These are phyloP conservation scores for Chaetops frenatus DNA, from an alignment of 2,113 vertebrate species.

Conservation along the genomic window DNA sequence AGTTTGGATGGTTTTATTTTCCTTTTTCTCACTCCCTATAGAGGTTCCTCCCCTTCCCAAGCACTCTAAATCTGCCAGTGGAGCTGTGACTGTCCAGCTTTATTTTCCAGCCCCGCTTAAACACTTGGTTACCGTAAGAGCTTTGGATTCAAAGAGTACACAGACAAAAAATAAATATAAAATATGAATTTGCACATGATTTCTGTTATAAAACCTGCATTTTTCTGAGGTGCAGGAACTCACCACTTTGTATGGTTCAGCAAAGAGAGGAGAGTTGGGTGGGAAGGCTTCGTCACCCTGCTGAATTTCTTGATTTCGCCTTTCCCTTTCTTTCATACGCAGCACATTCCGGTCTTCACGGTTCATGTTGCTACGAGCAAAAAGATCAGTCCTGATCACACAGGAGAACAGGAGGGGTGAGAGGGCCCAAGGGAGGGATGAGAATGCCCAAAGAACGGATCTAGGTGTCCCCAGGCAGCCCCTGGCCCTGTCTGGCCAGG, in stretches of 20 bases:
- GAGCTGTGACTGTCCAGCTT: background rate
- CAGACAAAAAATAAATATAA: background rate
- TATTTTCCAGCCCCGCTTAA: background rate
- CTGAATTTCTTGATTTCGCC: conserved; percentile 85
- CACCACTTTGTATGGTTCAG: conserved; percentile 98
- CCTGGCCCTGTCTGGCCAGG: background rate
- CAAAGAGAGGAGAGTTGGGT: conserved; percentile 96
- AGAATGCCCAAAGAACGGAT: background rate
- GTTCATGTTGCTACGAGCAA: conserved; percentile 96
- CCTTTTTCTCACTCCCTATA: background rate
- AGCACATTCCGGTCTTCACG: conserved; percentile 99
- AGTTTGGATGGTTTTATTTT: background rate
- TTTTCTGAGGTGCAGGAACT: conserved; percentile 59
- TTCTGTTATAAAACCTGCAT: background rate
- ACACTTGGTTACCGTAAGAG: background rate
- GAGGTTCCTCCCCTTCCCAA: background rate
- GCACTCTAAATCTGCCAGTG: background rate
- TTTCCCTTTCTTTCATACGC: conserved; percentile 97
- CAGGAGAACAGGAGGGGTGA: background rate
- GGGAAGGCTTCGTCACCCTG: conserved; percentile 97
- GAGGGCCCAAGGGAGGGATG: background rate
- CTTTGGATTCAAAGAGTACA: background rate
- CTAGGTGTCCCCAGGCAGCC: background rate
- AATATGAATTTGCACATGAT: background rate
- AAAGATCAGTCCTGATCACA: conserved; percentile 57